Evolutionary conservation across 1,140 invertebrate species (phyloP).

Genomic region (Zaprionus camerounensis): DNA sequence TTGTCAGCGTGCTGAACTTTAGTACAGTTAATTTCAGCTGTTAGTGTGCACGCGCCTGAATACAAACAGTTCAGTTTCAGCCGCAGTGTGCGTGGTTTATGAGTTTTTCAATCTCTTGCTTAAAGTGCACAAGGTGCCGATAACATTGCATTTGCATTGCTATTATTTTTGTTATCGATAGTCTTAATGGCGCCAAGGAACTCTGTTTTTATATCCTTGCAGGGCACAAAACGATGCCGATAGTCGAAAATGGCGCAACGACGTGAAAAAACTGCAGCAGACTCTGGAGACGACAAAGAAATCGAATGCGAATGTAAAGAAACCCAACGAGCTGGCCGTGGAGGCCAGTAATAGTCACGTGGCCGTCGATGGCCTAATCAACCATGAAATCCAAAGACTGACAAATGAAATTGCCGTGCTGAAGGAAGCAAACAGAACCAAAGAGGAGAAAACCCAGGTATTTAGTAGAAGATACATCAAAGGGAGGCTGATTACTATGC

Average conservation of each 20-base stretch:
- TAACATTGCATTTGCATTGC: too few species aligned
- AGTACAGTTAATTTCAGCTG: too few species aligned
- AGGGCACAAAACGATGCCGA: conserved; percentile 83
- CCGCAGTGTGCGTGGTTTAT: too few species aligned
- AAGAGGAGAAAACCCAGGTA: conserved; percentile 82
- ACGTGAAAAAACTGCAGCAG: conserved; percentile 80
- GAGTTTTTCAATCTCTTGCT: too few species aligned
- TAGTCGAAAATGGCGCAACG: conserved; percentile 78
- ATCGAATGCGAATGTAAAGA: conserved; percentile 49
- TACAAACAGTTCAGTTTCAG: too few species aligned
- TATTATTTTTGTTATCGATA: background rate
- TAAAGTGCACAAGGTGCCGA: too few species aligned
- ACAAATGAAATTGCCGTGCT: conserved; percentile 80
- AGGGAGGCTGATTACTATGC: background rate
- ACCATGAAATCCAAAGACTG: conserved; percentile 84
- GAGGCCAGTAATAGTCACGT: conserved; percentile 48
- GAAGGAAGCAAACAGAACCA: conserved; percentile 77
- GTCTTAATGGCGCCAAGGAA: background rate
- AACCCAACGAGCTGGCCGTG: conserved; percentile 53
- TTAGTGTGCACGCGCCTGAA: too few species aligned
- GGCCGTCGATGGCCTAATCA: conserved; percentile 69
- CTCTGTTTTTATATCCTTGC: conserved; percentile 3
- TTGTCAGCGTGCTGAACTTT: too few species aligned
- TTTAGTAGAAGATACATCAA: background rate
- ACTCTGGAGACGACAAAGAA: conserved; percentile 71